These are phyloP conservation scores for Meteorus cinctellus DNA, from an alignment of 2,888 invertebrate species.

Conservation along the genomic window DNA sequence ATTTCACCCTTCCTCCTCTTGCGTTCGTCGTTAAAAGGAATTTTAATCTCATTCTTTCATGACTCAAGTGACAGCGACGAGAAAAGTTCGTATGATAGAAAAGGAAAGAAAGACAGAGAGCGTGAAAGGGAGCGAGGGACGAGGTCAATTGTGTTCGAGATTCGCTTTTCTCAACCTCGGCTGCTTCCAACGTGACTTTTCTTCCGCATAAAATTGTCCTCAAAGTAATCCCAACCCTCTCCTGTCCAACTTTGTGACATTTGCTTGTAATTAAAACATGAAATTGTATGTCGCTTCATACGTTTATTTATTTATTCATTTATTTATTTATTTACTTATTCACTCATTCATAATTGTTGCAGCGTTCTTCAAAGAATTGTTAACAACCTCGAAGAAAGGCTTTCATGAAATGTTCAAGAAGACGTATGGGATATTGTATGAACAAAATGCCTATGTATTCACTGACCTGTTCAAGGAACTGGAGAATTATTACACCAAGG, in stretches of 20 bases:
- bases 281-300: not conserved
- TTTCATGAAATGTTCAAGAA: conserved; percentile 97
- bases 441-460: conserved; percentile 94
- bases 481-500: conserved; percentile 90
- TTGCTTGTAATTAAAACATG: conserved; percentile 5
- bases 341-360: conserved; percentile 68
- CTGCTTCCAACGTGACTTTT: not conserved
- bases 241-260: conserved; percentile 10
- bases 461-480: conserved; percentile 92
- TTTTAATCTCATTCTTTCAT: conserved; percentile 64
- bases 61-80: conserved; percentile 61
- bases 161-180: not conserved
- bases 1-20: conserved; percentile 34
- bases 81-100: conserved; percentile 24
- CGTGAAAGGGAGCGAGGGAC: conserved; percentile 21
- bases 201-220: not conserved
- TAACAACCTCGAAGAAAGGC: conserved; percentile 87
- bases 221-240: not conserved
- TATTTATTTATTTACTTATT: conserved; percentile 23
- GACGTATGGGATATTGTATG: conserved; percentile 96
- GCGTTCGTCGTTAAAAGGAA: conserved; percentile 62
- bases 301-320: not conserved
- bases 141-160: conserved; percentile 2
- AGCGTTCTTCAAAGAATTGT: conserved; percentile 91
- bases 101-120: not conserved